Conservation (phyloP, 2,113 vertebrate genomes). For the Anhinga rufa region DNA sequence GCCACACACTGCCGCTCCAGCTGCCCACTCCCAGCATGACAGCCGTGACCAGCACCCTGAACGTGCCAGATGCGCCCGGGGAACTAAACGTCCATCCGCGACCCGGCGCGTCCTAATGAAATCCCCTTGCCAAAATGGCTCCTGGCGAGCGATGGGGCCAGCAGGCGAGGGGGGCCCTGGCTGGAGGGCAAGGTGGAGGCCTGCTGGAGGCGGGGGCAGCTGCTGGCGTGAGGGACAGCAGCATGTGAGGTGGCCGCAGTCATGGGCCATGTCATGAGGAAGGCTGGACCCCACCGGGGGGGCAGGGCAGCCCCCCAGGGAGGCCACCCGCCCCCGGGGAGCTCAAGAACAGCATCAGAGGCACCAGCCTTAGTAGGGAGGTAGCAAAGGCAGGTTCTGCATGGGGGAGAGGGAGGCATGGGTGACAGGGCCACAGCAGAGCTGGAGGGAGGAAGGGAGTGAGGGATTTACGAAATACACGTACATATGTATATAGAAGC, state of each 20-base stretch:
- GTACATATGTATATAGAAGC: neutral
- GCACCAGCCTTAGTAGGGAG: neutral
- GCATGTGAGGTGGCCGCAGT: too few species aligned
- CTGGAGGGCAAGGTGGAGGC: neutral
- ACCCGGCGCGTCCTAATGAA: neutral
- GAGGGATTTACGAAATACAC: neutral
- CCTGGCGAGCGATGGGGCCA: accelerated
- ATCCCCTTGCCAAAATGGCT: neutral
- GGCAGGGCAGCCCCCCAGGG: neutral
- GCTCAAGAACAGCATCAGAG: neutral
- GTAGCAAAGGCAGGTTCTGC: neutral
- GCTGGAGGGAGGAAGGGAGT: neutral
- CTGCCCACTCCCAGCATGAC: neutral
- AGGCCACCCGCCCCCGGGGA: accelerated
- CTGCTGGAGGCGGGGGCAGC: neutral
- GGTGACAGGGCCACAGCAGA: accelerated
- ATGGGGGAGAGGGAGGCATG: accelerated
- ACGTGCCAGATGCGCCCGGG: accelerated
- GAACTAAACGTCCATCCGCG: accelerated
- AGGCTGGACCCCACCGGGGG: accelerated
- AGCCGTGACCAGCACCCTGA: neutral
- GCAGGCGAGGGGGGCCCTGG: neutral
- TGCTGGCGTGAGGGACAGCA: neutral
- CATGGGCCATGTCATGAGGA: too few species aligned
- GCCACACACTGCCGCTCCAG: neutral